Base-by-base conservation (phyloP, 2,888 invertebrate species). In the Hydriomena furcata region DNA sequence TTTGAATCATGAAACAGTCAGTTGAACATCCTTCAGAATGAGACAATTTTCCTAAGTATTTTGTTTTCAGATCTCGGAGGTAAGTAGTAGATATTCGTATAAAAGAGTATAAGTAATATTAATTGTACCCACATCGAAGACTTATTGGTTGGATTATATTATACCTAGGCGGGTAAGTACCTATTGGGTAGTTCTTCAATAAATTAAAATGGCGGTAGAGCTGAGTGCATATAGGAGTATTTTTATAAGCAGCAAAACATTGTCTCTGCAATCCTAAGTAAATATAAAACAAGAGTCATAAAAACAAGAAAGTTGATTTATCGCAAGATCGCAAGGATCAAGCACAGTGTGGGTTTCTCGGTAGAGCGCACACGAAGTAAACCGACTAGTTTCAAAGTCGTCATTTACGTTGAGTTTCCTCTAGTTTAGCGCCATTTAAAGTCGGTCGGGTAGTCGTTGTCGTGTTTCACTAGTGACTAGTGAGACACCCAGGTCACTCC, bases 391-490 rank as follows among this genome's bases (percentile, higher is more conserved):
- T 80, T 73, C 61, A 65, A 47, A 63, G 74, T 66, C 62, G 63
- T 57, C 69, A 68, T 74, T 76, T 68, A 66, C 71, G 68, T 76
- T 58, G 70, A 67, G 73, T 77, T 76, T 70, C 72, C 65, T 71
- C 65, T 65, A 73, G 73, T 75, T 78, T 68, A 68, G 77, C 71
- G 76, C 69, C 76, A 77, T 79, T 81, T 75, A 72, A 69, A 81
- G 73, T 73, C 63, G 76, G 80, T 68, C 68, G 85, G 78, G 73
- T 86, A 80, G 70, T 66, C 74, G 78, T 74, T 78, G 79, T 79
- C 80, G 76, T 82, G 84, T 87, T 86, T 83, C 84, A 82, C 85
- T 84, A 86, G 85, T 81, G 82, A 86, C 10, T 20, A 8, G 8
- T 20, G 10, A 23, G n/a, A 25, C 27, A 11, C 23, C 40, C 36